Evolutionary conservation across 2,797 vertebrate species (phyloP), one percentile per base, ranked within the genome.

Genomic region (Delichon dasypus): DNA sequence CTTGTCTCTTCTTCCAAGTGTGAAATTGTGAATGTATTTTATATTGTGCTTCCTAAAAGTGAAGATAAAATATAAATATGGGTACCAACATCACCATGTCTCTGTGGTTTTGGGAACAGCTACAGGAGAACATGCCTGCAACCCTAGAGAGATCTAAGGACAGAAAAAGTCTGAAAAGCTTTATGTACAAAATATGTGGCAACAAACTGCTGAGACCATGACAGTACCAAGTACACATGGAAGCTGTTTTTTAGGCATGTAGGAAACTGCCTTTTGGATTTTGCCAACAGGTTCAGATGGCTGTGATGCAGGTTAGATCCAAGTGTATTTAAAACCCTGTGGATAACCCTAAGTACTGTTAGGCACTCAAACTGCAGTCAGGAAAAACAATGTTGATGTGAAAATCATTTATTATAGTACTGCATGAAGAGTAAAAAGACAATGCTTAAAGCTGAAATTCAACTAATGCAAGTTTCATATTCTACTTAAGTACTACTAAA

Each of bases 331-430:
- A 57, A 89, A 89, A 87, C 16, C 10, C 40, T 2, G 4, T 30
- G 20, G 16, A 32, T 47, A 60, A 82, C 20, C 42, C 9, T 40
- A 48, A 40, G 47, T 58, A 62, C 16, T 16, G 13, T 58, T 40
- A 86, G 20, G 19, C 44, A 86, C 9, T 22, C 38, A 79, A 76
- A 90, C 27, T 72, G 53, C 50, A 51, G 50, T 54, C 29, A 87
- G 44, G 42, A 91, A 22, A 84, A 66, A 62, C 7, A 75, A 26
- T 6, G 13, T 4, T 75, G 55, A 81, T 45, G 23, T 22, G 50
- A 88, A 60, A 87, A 48, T 42, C 88, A 53, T 94, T 96, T 94
- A 92, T 95, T 93, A 34, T 26, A 65, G 57, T 72, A 85, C 44
- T 88, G 72, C 42, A 83, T 9, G 16, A 93, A 83, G n/a, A 72